A percentile compares a stretch with the other conserved stretches of the same genome.
phyloP scores from a whole-genome alignment of 2,113 vertebrate genomes.

The Puntigrus tetrazona region DNA sequence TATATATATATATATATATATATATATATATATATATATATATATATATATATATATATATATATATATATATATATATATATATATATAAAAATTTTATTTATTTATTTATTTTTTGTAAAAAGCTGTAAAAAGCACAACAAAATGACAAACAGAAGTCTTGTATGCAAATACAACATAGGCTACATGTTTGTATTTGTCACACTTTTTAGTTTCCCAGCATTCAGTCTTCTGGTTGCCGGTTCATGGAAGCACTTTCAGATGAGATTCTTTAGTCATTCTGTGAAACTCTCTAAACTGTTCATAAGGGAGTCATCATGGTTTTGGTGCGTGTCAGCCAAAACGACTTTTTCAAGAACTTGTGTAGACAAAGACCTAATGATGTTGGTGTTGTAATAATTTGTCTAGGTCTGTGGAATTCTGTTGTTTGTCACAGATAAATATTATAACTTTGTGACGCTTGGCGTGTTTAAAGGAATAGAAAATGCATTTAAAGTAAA shows the following conservation, averaged over 20 bases:
- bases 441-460: neutral
- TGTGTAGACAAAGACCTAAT: neutral
- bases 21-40: too few relatives aligned
- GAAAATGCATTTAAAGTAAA: neutral
- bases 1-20: too few relatives aligned
- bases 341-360: neutral
- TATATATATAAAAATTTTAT: too few relatives aligned
- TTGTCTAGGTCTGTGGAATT: neutral
- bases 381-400: neutral
- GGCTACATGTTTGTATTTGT: neutral
- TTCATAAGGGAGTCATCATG: neutral
- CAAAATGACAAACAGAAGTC: neutral
- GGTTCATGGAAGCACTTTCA: neutral
- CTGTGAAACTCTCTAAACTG: neutral
- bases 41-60: too few relatives aligned
- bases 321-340: neutral
- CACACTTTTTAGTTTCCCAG: neutral
- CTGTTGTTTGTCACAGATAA: neutral
- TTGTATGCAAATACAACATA: neutral
- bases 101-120: too few relatives aligned
- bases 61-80: too few relatives aligned
- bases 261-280: neutral
- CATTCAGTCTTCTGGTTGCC: neutral
- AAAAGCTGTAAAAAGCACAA: too few relatives aligned
- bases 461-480: neutral